A percentile compares a stretch with the other conserved stretches of the same genome.
Evolutionary conservation across 1,140 invertebrate genomes (phyloP).

Genomic region (Drosophila nikananu): DNA sequence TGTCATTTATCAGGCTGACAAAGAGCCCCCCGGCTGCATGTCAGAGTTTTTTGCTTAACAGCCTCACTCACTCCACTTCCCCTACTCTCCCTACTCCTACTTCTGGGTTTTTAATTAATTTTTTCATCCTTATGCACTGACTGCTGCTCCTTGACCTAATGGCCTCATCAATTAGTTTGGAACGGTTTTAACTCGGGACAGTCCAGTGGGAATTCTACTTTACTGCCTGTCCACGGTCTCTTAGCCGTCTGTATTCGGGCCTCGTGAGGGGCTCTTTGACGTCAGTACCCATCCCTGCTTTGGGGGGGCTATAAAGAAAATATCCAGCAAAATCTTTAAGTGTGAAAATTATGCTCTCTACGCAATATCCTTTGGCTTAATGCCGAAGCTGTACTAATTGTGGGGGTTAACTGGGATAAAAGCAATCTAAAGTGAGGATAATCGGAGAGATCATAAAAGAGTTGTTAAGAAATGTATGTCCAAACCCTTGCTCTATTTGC

Average conservation of each 20-base stretch:
- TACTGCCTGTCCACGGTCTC: not conserved
- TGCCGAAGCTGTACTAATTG: not conserved
- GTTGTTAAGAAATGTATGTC: not conserved
- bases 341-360: conserved; percentile 37
- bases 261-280: conserved; percentile 52
- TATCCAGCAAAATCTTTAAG: conserved; percentile 34
- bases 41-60: conserved; percentile 2
- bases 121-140: not conserved
- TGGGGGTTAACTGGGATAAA: no score
- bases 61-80: not conserved
- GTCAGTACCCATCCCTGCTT: conserved; percentile 48
- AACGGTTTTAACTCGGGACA: conserved; percentile 9
- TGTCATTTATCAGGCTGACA: conserved; percentile 53
- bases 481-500: not conserved
- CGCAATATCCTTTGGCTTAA: not conserved
- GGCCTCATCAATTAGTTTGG: conserved; percentile 40
- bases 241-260: not conserved
- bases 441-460: not conserved
- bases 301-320: conserved; percentile 40
- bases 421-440: not conserved
- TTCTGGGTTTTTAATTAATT: conserved; percentile 5
- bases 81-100: conserved; percentile 7
- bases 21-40: conserved; percentile 22
- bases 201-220: not conserved
- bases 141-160: conserved; percentile 11